Evolutionary conservation across 1,140 invertebrate species (phyloP).

Genomic region (Pteromalus puparum): DNA sequence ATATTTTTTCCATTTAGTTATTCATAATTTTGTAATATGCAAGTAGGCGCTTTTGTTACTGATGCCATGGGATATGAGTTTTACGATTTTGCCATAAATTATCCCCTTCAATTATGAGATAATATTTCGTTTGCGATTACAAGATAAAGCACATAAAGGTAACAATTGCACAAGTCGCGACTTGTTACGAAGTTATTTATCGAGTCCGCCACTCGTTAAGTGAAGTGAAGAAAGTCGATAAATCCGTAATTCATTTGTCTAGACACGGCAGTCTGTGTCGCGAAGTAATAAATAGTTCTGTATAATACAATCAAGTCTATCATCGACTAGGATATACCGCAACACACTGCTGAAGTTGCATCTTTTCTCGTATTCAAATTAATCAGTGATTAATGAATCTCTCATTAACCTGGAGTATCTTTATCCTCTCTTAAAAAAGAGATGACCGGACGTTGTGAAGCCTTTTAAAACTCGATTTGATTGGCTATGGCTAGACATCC

Average conservation of each 20-base stretch:
- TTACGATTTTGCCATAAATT: conserved; percentile 38
- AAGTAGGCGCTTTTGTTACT: conserved; percentile 4
- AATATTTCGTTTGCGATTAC: conserved; percentile 32
- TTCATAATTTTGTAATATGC: conserved; percentile 36
- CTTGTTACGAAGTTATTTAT: conserved; percentile 44
- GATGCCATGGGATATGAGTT: not conserved
- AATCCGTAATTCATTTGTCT: conserved; percentile 41
- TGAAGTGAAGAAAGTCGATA: conserved; percentile 4
- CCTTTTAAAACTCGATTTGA: no score
- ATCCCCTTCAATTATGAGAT: conserved; percentile 16
- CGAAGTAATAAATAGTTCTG: not conserved
- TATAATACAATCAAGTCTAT: not conserved
- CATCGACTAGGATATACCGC: no score
- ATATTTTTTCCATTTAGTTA: not conserved
- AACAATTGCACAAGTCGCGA: conserved; percentile 36
- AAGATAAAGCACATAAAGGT: conserved; percentile 24
- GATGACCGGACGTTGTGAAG: no score
- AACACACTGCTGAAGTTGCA: no score
- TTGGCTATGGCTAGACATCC: no score
- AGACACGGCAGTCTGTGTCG: not conserved
- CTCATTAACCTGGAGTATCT: no score
- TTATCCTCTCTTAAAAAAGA: no score
- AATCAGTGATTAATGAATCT: not conserved
- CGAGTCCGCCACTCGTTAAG: conserved; percentile 17
- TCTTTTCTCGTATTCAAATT: not conserved